phyloP scores from a whole-genome alignment of 2,888 invertebrate genomes.

The Cremastobaeus sp. region DNA sequence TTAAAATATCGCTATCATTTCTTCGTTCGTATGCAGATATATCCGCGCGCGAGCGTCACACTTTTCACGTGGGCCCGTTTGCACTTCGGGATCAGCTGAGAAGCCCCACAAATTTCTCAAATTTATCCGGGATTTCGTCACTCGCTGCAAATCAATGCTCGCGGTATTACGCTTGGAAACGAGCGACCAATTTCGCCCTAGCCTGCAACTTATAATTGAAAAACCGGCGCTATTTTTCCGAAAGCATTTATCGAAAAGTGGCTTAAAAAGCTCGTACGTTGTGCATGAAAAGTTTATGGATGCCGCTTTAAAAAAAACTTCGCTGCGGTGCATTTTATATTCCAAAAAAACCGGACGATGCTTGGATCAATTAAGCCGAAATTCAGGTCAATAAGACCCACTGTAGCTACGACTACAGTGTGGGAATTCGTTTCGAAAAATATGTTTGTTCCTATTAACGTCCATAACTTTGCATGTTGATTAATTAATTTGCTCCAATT shows the following conservation, averaged over 20 bases:
- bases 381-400: conserved; percentile 1
- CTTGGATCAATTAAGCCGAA: neutral
- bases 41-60: conserved; percentile 19
- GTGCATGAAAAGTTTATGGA: too few species aligned
- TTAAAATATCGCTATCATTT: conserved; percentile 55
- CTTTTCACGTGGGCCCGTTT: conserved; percentile 33
- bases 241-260: too few species aligned
- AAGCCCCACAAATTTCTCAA: neutral
- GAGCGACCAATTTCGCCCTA: neutral
- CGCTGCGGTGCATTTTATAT: too few species aligned
- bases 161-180: neutral
- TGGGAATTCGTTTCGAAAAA: too few species aligned
- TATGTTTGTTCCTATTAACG: conserved; percentile 20
- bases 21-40: conserved; percentile 30
- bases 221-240: too few species aligned
- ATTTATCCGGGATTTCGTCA: conserved; percentile 15
- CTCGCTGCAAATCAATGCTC: conserved; percentile 11
- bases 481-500: conserved; percentile 44
- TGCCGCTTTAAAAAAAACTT: too few species aligned
- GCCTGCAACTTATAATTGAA: too few species aligned
- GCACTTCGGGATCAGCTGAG: conserved; percentile 17
- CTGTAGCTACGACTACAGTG: neutral
- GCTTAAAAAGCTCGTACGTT: too few species aligned
- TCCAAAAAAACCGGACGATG: too few species aligned
- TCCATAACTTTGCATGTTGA: conserved; percentile 47